Evolutionary conservation across 2,113 vertebrate genomes (phyloP).

Genomic region (Martes martes): DNA sequence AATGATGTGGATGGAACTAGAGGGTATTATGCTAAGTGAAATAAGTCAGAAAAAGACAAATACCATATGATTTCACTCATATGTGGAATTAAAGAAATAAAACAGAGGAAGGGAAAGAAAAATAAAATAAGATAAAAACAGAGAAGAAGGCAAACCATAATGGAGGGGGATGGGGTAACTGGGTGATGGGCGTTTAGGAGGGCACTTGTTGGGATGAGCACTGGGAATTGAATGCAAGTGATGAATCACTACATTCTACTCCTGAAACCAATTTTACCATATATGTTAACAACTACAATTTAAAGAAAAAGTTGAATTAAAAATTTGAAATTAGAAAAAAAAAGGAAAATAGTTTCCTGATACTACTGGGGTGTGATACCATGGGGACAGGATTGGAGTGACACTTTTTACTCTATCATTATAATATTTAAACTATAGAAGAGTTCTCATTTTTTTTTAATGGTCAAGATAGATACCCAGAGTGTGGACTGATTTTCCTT

Average conservation of each 20-base stretch:
- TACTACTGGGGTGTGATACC: not conserved
- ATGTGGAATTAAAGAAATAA: not conserved
- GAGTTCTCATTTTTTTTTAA: not conserved
- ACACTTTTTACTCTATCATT: not conserved
- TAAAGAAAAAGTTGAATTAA: not conserved
- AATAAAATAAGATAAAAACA: not conserved
- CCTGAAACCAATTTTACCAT: not conserved
- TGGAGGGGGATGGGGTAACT: not conserved
- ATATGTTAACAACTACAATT: not conserved
- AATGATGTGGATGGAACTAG: not conserved
- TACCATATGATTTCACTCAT: not conserved
- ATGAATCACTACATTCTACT: not conserved
- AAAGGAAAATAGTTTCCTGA: not conserved
- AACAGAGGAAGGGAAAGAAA: not conserved
- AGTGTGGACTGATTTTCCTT: not conserved
- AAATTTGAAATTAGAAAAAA: not conserved
- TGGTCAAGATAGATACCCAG: accelerated
- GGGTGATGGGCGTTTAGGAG: not conserved
- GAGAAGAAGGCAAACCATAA: not conserved
- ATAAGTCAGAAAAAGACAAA: not conserved
- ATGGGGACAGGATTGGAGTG: not conserved
- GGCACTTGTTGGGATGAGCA: not conserved
- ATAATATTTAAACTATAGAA: not conserved
- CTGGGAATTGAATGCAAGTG: not conserved
- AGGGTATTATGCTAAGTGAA: not conserved